phyloP scores from a whole-genome alignment of 2,888 invertebrate species.

The Conistra vaccinii region DNA sequence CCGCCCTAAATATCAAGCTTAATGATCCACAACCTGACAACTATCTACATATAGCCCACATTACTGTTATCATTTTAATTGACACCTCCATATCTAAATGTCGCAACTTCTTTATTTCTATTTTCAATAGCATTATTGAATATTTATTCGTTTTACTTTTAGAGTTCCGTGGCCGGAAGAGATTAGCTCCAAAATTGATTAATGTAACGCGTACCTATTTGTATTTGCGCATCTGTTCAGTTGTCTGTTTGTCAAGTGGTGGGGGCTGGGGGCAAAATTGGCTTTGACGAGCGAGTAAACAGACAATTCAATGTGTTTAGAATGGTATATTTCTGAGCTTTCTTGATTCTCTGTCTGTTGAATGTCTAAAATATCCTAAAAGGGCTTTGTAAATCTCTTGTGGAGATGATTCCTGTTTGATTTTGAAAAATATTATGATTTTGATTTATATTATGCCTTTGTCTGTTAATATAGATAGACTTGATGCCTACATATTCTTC shows the following conservation, averaged over 20 bases:
- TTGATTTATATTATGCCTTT: no score
- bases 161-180: constrained; percentile 23
- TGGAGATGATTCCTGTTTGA: no score
- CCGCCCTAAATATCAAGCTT: constrained; percentile 13
- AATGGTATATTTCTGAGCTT: background rate
- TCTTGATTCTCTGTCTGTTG: background rate
- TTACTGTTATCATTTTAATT: constrained; percentile 66
- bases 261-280: background rate
- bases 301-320: background rate
- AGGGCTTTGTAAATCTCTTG: background rate
- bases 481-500: no score
- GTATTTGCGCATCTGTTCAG: constrained; percentile 43
- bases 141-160: constrained; percentile 48
- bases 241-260: constrained; percentile 5
- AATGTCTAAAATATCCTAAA: background rate
- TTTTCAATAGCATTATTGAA: constrained; percentile 51
- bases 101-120: constrained; percentile 41
- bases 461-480: no score
- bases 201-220: constrained; percentile 1
- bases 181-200: constrained; percentile 1
- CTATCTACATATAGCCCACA: constrained; percentile 38
- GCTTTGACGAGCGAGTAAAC: background rate
- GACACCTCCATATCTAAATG: constrained; percentile 58
- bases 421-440: no score
- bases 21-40: constrained; percentile 43